Percentiles rank a stretch among this genome's conserved stretches.
Conservation (phyloP, 2,113 vertebrate species). For the Fukomys damarensis region DNA sequence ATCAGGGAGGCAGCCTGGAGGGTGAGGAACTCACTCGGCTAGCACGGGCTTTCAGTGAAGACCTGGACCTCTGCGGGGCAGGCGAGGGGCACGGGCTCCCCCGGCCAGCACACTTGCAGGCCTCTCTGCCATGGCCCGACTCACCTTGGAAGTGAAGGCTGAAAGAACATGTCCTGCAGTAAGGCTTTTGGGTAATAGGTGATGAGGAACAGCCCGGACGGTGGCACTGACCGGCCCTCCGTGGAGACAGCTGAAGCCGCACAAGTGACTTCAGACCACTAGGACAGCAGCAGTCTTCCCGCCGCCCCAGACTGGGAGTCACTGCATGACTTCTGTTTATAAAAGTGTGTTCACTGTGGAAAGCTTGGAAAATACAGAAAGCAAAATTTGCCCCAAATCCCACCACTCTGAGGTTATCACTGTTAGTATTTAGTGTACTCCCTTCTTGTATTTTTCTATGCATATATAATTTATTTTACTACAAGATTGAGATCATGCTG, state of each 20-base stretch:
- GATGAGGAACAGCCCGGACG: neutral
- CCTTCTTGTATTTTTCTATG: slow-evolving; percentile 74
- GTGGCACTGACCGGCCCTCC: neutral
- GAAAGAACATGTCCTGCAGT: neutral
- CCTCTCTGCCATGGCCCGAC: neutral
- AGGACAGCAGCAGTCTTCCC: neutral
- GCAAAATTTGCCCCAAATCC: slow-evolving; percentile 17
- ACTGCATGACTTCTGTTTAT: neutral
- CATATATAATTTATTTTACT: slow-evolving; percentile 81
- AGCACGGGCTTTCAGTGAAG: neutral
- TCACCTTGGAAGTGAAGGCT: neutral
- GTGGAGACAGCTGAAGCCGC: neutral
- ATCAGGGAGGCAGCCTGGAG: neutral
- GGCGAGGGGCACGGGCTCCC: neutral
- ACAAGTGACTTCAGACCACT: neutral
- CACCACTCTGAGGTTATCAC: slow-evolving; percentile 18
- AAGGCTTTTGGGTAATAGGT: neutral
- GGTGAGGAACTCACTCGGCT: neutral
- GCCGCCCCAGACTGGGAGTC: neutral
- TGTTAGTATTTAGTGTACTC: slow-evolving; percentile 69
- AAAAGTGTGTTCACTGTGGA: slow-evolving; percentile 41
- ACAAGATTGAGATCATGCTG: slow-evolving; percentile 73
- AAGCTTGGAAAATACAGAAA: slow-evolving; percentile 32
- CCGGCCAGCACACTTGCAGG: neutral
- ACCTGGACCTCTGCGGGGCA: neutral